Evolutionary conservation across 2,113 vertebrate genomes (phyloP).

Genomic region (Prietella phreatophila): DNA sequence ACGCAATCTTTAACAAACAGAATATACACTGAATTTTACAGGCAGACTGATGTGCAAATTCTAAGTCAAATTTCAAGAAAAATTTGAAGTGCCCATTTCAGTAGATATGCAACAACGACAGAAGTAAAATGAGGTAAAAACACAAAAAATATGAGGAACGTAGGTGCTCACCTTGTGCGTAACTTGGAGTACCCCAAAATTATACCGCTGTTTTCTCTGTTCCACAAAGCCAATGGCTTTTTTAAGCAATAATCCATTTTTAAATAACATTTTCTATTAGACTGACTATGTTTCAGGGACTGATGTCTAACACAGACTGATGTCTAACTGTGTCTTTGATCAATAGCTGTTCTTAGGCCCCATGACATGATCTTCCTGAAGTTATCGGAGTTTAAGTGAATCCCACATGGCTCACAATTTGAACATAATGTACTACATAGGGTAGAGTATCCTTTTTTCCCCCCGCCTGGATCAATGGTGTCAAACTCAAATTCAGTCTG

Average conservation of each 20-base stretch:
- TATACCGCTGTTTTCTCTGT: not conserved
- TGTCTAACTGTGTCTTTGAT: not conserved
- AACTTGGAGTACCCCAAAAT: not conserved
- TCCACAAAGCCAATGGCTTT: too few relatives aligned
- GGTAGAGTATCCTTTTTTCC: not conserved
- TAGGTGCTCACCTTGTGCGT: not conserved
- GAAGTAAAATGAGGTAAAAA: not conserved
- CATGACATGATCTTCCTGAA: not conserved
- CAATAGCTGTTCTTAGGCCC: not conserved
- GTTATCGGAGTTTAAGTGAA: not conserved
- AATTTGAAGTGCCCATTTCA: not conserved
- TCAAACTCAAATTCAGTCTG: not conserved
- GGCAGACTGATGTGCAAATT: not conserved
- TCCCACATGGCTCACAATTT: not conserved
- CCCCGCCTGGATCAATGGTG: not conserved
- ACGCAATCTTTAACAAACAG: not conserved
- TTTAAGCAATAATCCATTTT: too few relatives aligned
- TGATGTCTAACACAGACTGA: not conserved
- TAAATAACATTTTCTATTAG: too few relatives aligned
- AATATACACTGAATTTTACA: not conserved
- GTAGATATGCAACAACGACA: not conserved
- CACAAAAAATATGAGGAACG: not conserved
- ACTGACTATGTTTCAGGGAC: not conserved
- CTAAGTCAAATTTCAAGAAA: too few relatives aligned
- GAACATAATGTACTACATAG: not conserved